Conservation (phyloP, 1,140 invertebrate genomes). For the Sweltsa coloradensis region DNA sequence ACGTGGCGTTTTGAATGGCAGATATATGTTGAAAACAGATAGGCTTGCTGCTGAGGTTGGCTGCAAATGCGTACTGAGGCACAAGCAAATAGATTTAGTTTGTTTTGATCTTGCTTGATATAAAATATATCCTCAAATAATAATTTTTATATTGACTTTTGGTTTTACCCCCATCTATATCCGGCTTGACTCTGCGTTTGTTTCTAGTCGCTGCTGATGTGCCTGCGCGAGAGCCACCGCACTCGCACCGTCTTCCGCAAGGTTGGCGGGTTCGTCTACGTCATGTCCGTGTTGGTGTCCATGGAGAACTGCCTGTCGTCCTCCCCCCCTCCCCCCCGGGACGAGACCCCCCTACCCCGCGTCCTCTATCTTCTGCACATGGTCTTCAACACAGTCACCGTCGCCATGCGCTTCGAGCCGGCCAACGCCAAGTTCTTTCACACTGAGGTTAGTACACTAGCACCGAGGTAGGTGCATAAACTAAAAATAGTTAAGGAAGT, state of each 20-base stretch:
- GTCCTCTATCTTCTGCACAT: constrained; percentile 65
- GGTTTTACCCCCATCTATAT: too few relatives aligned
- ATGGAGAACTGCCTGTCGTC: constrained; percentile 68
- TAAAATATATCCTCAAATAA: too few relatives aligned
- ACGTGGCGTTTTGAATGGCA: too few relatives aligned
- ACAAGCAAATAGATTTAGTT: too few relatives aligned
- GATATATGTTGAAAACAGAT: too few relatives aligned
- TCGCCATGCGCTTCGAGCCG: constrained; percentile 97
- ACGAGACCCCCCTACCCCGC: constrained; percentile 34
- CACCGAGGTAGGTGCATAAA: too few relatives aligned
- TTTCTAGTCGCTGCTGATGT: constrained; percentile 61
- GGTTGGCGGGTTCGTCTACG: constrained; percentile 90
- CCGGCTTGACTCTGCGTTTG: too few relatives aligned
- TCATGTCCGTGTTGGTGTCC: constrained; percentile 89
- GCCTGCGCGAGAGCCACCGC: constrained; percentile 87
- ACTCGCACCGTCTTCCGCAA: constrained; percentile 94
- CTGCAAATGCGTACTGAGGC: too few relatives aligned
- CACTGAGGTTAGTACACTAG: constrained; percentile 69
- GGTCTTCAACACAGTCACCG: constrained; percentile 90
- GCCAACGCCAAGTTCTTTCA: constrained; percentile 98
- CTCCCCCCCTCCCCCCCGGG: constrained; percentile 23
- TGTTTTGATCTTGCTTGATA: too few relatives aligned
- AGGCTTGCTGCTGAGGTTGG: too few relatives aligned
- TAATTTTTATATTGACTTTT: too few relatives aligned
- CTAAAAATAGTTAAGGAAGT: too few relatives aligned